Conservation (phyloP, 2,113 vertebrate genomes). For the Siniperca knerii region DNA sequence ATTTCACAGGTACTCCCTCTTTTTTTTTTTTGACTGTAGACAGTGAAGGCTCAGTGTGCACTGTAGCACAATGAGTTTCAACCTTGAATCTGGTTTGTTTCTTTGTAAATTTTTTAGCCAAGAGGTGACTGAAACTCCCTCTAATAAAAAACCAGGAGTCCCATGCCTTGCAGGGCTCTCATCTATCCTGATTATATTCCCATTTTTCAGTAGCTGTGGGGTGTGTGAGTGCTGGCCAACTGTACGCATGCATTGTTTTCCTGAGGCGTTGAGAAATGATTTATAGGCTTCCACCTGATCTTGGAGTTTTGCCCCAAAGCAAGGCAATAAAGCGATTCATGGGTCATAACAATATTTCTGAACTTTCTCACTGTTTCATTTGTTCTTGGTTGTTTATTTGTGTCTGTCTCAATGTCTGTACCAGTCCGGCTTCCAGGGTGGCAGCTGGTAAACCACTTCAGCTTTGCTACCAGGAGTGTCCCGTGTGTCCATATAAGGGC, state of each 20-base stretch:
- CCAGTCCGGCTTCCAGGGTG: constrained; percentile 43
- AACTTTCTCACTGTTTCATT: constrained; percentile 29
- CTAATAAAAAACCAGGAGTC: constrained; percentile 32
- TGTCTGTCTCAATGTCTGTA: constrained; percentile 29
- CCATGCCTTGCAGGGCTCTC: constrained; percentile 47
- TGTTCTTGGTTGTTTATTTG: constrained; percentile 45
- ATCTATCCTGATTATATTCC: constrained; percentile 46
- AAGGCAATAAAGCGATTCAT: constrained; percentile 14
- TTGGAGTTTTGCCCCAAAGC: constrained; percentile 17
- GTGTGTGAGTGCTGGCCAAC: background rate
- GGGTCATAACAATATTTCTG: constrained; percentile 2
- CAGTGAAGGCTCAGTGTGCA: constrained; percentile 31
- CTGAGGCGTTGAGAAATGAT: constrained; percentile 38
- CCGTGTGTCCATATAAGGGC: constrained; percentile 76
- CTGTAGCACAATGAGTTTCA: constrained; percentile 12
- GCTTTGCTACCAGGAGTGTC: constrained; percentile 57
- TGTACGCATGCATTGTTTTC: constrained; percentile 33
- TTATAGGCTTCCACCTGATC: constrained; percentile 34
- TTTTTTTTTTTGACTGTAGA: constrained; percentile 28
- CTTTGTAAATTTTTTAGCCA: constrained; percentile 45
- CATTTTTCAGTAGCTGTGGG: constrained; percentile 44
- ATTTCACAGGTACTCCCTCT: constrained; percentile 27
- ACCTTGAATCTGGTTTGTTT: constrained; percentile 44
- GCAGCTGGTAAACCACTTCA: constrained; percentile 57
- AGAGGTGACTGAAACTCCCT: constrained; percentile 58